Evolutionary conservation across 53 echinoderm and acorn worm species (phyloP), one percentile per base, ranked within the genome.

Genomic region (Henricia sp.): DNA sequence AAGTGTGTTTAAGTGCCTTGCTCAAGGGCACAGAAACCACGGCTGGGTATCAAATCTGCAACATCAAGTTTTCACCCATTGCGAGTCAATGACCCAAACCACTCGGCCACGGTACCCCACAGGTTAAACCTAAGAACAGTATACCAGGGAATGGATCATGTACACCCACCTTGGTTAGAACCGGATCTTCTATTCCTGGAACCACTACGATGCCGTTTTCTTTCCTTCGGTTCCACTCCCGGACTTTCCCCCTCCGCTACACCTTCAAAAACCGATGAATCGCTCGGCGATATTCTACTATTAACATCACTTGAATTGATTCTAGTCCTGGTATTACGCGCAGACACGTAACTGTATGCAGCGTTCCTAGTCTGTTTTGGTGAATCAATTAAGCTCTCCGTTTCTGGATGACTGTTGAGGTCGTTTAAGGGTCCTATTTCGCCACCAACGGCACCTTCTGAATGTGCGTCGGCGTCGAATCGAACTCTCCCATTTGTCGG

Each of bases 181-280:
- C 48, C 54, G 36, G 89, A 54, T 42, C 80, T 24, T 63, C 89
- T 66, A 37, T 89, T 84, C 32, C 89, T 44, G 12, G 89, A 90
- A n/a, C 80, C 77, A 35, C 80, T 86, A 29, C 89, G 74, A n/a
- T 89, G 89, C 17, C 89, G 25, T 30, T 68, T 84, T 43, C 89
- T 80, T 43, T 80, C 80, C 36, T 80, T 80, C 27, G 48, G 55
- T 50, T 84, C 74, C 35, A 71, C 68, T 20, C 20, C 42, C 4
- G 87, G 43, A 14, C 41, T 26, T 8, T 42, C 87, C 1, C 54
- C 28, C 41, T 28, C 50, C 19, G 68, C 40, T 23, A 55, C 14
- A 44, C 53, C 29, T 19, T 54, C 68, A 84, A 54, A 28, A 11
- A 48, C 32, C 21, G 21, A 11, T 1, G 43, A 20, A 21, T 80